phyloP scores from a whole-genome alignment of 2,797 vertebrate genomes.

The Cryptoprocta ferox region DNA sequence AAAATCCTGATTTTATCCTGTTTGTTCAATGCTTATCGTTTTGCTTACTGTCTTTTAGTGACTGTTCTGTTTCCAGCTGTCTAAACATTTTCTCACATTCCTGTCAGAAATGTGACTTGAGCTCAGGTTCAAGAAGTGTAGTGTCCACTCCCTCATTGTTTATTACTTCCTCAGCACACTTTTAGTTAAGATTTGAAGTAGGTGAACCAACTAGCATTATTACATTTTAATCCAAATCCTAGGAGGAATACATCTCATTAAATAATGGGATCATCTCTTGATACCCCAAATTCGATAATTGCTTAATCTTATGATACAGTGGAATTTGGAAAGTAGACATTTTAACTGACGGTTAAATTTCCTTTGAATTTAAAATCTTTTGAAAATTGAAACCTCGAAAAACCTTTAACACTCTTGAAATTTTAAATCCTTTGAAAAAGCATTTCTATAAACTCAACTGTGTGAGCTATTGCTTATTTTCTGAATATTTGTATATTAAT shows the following conservation, averaged over 20 bases:
- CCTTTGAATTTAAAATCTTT: not conserved
- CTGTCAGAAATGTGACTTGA: slow-evolving; percentile 67
- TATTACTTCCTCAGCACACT: slow-evolving; percentile 47
- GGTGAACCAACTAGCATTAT: not conserved
- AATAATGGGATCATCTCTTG: not conserved
- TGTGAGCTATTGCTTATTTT: slow-evolving; percentile 12
- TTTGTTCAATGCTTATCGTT: slow-evolving; percentile 75
- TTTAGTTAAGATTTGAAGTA: slow-evolving; percentile 56
- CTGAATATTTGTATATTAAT: slow-evolving; percentile 32
- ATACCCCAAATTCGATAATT: not conserved
- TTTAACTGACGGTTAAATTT: slow-evolving; percentile 41
- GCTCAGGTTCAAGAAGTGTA: slow-evolving; percentile 63
- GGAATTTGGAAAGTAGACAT: slow-evolving; percentile 15
- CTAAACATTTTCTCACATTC: slow-evolving; percentile 77
- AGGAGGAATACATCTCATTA: not conserved
- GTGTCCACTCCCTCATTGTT: slow-evolving; percentile 32
- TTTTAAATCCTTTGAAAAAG: not conserved
- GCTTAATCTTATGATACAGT: not conserved
- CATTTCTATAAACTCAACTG: slow-evolving; percentile 48
- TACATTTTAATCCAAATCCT: slow-evolving; percentile 29
- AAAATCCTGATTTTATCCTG: slow-evolving; percentile 70
- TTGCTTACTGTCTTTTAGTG: slow-evolving; percentile 73
- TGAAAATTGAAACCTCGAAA: not conserved
- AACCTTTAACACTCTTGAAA: not conserved
- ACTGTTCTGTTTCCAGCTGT: slow-evolving; percentile 73